These are phyloP conservation scores for Sula dactylatra DNA, from an alignment of 2,113 vertebrate species.

Conservation along the genomic window DNA sequence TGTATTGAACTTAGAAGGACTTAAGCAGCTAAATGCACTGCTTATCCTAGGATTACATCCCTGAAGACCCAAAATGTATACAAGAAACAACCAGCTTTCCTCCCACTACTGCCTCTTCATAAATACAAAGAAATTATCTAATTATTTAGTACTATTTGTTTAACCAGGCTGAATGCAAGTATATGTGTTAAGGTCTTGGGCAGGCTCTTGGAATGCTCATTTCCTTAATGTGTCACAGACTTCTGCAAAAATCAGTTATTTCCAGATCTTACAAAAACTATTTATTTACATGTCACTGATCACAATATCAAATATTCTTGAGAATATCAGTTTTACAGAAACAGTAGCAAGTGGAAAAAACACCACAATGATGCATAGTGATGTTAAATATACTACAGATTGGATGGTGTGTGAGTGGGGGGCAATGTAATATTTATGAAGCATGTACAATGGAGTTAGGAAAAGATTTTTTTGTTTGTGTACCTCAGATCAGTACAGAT, in stretches of 20 bases:
- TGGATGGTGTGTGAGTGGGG: background rate
- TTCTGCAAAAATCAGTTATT: background rate
- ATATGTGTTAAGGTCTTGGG: accelerated
- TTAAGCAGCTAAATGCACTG: background rate
- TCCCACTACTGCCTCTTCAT: background rate
- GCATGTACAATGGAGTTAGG: background rate
- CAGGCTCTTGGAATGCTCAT: background rate
- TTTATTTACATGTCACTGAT: background rate
- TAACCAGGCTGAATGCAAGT: background rate
- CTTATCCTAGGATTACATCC: background rate
- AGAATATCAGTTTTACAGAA: background rate
- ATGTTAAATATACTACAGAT: background rate
- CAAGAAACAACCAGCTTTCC: background rate
- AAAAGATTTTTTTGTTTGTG: background rate
- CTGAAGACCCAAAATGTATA: background rate
- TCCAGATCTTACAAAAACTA: background rate
- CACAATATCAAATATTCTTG: background rate
- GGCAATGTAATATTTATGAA: background rate
- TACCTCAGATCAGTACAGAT: background rate
- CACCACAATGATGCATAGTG: background rate
- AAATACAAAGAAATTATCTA: background rate
- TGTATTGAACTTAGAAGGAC: background rate
- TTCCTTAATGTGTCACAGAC: background rate
- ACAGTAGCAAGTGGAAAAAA: background rate
- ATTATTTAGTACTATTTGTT: background rate